Conservation (phyloP, 2,888 invertebrate genomes). For the Drosophila algonquin region DNA sequence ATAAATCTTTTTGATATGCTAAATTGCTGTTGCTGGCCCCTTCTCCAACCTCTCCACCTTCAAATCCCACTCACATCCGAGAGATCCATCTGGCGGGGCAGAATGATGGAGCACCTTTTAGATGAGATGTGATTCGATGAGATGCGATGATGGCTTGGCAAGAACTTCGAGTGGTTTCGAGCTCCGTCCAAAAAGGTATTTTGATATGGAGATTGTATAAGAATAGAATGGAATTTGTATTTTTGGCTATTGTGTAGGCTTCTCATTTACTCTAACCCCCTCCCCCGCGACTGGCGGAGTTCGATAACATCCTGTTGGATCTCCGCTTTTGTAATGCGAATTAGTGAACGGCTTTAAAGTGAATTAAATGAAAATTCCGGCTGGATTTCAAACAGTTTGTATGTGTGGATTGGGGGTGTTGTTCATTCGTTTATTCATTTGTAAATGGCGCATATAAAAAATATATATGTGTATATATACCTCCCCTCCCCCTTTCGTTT, state of each 20-base stretch:
- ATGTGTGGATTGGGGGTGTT: constrained; percentile 44
- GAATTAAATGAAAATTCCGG: background rate
- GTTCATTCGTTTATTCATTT: constrained; percentile 72
- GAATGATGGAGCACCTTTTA: constrained; percentile 36
- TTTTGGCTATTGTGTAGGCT: background rate
- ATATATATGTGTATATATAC: constrained; percentile 49
- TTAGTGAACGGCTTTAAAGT: constrained; percentile 14
- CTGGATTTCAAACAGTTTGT: constrained; percentile 38
- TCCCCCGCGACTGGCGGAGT: background rate
- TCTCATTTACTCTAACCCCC: background rate
- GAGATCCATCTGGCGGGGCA: constrained; percentile 12
- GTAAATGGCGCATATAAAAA: constrained; percentile 69
- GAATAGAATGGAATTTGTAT: constrained; percentile 36
- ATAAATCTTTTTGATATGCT: constrained; percentile 65
- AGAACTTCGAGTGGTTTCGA: constrained; percentile 32
- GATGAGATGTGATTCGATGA: background rate
- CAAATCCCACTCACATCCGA: constrained; percentile 22
- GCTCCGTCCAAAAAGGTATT: constrained; percentile 11
- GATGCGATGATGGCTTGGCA: constrained; percentile 12
- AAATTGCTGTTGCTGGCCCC: constrained; percentile 12
- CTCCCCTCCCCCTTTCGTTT: constrained; percentile 1
- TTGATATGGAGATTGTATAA: constrained; percentile 27
- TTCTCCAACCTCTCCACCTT: no score
- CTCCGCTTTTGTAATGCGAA: background rate
- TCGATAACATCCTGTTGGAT: constrained; percentile 27